These are phyloP conservation scores for Aphelenchoides bicaudatus DNA, from an alignment of 2,888 invertebrate species.

Conservation along the genomic window DNA sequence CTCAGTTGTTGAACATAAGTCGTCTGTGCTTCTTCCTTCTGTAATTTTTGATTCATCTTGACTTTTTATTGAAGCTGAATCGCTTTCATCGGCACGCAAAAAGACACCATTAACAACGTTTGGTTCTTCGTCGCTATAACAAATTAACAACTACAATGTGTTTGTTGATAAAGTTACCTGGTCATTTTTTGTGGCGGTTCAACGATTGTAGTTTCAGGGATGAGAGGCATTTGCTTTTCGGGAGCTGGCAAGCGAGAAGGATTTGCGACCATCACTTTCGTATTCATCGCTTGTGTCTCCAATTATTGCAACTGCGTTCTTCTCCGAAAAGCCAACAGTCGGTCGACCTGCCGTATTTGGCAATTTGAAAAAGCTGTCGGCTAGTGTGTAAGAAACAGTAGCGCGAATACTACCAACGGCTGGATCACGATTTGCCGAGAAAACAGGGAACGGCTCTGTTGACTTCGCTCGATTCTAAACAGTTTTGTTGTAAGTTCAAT, in stretches of 20 bases:
- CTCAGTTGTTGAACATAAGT: conserved; percentile 16
- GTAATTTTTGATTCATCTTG: conserved; percentile 25
- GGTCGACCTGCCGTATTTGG: not conserved
- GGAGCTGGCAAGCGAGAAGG: not conserved
- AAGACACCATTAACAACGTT: conserved; percentile 20
- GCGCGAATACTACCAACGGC: not conserved
- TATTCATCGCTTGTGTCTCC: conserved; percentile 59
- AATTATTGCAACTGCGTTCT: conserved; percentile 57
- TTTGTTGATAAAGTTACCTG: conserved; percentile 10
- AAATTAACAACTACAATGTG: too few species aligned
- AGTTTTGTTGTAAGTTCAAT: not conserved
- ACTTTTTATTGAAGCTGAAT: conserved; percentile 17
- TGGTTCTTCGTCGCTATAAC: conserved; percentile 8
- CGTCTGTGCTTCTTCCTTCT: conserved; percentile 23
- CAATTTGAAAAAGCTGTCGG: conserved; percentile 6
- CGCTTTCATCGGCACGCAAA: conserved; percentile 20
- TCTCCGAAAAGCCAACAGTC: conserved; percentile 59
- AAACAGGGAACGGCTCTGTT: conserved; percentile 8
- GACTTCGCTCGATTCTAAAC: too few species aligned
- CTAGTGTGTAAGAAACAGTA: conserved; percentile 14
- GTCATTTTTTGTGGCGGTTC: conserved; percentile 11
- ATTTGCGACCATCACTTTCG: conserved; percentile 32
- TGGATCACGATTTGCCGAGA: not conserved
- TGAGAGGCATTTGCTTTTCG: conserved; percentile 19
- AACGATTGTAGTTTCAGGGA: conserved; percentile 22